A percentile compares a stretch with the other conserved stretches of the same genome.
phyloP scores from a whole-genome alignment of 2,888 invertebrate species.

The Antheraea assamensis region DNA sequence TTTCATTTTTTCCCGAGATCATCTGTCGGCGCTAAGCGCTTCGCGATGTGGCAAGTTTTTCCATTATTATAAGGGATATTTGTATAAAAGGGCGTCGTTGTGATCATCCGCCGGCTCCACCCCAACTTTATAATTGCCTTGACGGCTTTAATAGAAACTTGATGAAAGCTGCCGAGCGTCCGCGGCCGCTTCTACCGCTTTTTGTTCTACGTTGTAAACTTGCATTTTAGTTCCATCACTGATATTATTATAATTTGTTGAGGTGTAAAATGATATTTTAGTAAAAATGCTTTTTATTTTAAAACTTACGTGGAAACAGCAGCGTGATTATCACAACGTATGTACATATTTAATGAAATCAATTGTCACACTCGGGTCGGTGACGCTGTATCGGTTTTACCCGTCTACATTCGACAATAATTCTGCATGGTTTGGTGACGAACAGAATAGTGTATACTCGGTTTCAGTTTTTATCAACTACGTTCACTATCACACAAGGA shows the following conservation, averaged over 20 bases:
- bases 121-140: conserved; percentile 79
- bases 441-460: no score
- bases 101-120: conserved; percentile 57
- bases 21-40: conserved; percentile 62
- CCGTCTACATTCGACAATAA: no score
- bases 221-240: conserved; percentile 62
- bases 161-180: conserved; percentile 69
- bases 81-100: conserved; percentile 70
- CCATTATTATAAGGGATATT: conserved; percentile 75
- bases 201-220: conserved; percentile 67
- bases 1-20: conserved; percentile 64
- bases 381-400: no score
- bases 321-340: no score
- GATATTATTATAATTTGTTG: conserved; percentile 45
- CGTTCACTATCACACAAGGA: no score
- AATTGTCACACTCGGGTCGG: no score
- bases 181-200: conserved; percentile 53
- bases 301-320: no score
- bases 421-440: no score
- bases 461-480: no score
- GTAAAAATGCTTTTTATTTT: no score
- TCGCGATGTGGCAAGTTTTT: conserved; percentile 66
- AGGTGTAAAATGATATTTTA: conserved; percentile 13
- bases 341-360: no score
- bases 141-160: conserved; percentile 77